A percentile compares a stretch with the other conserved stretches of the same genome.
These are phyloP conservation scores for Metopia argyrocephala DNA, from an alignment of 2,888 invertebrate genomes.

Conservation along the genomic window DNA sequence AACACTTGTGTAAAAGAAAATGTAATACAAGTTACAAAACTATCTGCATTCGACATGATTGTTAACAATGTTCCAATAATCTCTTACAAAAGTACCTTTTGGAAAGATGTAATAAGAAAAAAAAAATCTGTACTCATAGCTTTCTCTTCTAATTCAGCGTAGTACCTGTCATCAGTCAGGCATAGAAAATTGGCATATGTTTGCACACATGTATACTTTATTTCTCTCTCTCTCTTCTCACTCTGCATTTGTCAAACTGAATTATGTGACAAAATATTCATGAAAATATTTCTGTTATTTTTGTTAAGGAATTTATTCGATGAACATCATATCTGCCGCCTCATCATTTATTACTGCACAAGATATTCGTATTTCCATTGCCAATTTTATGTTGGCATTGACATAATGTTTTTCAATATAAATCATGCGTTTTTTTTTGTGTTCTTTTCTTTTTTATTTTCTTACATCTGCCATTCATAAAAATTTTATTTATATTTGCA, in stretches of 20 bases:
- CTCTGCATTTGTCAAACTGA: constrained; percentile 19
- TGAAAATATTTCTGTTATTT: constrained; percentile 31
- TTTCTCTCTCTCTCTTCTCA: not conserved
- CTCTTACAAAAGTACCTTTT: not conserved
- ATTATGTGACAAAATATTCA: constrained; percentile 46
- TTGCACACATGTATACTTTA: not conserved
- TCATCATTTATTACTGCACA: not conserved
- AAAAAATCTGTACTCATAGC: not conserved
- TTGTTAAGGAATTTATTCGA: constrained; percentile 44
- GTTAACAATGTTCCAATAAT: constrained; percentile 47
- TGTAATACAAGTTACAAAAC: too few species aligned
- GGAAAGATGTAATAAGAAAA: not conserved
- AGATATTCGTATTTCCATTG: too few species aligned
- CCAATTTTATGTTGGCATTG: not conserved
- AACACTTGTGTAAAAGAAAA: not conserved
- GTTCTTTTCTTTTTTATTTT: too few species aligned
- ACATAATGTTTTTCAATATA: too few species aligned
- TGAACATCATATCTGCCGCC: constrained; percentile 23
- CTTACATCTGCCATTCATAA: too few species aligned
- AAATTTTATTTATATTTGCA: too few species aligned
- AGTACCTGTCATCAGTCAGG: constrained; percentile 32
- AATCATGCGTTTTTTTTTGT: too few species aligned
- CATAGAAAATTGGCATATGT: constrained; percentile 48
- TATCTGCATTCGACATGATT: constrained; percentile 30
- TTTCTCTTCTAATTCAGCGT: not conserved